Evolutionary conservation across 2,888 invertebrate species (phyloP), one percentile per base, ranked within the genome.

Genomic region (Smittia aterrima): DNA sequence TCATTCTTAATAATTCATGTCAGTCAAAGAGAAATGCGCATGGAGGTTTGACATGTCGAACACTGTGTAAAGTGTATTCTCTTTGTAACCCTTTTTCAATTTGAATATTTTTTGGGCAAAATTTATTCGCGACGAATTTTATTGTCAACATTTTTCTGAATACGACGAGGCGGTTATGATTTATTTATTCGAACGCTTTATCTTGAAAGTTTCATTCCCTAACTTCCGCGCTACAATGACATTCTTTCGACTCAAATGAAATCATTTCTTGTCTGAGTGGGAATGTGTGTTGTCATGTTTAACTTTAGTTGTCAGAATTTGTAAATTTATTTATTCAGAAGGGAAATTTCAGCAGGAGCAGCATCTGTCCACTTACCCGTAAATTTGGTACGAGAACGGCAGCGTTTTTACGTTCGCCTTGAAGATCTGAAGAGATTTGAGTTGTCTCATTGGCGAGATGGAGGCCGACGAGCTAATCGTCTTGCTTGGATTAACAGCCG

Each of bases 341-440:
- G 47, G 32, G 16, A 47, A 47, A 47, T 47, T 47, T 11, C 47
- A 47, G 3, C 16, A 47, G 32, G 4, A 47, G 3, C 16, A n/a
- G 47, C 47, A 47, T 2, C 47, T 47, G 58, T 22, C 58, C 68
- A 81, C 82, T 82, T 77, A 83, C 83, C 83, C 83, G 75, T 83
- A 82, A 77, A 83, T 81, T 78, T 81, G 80, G 77, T 82, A 79
- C 79, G 81, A 82, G 77, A 83, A 83, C 75, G 83, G 83, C 77
- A 83, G 78, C 75, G 80, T 80, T 80, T 81, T 83, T 76, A 83
- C 81, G 9, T 82, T 80, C 74, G 81, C 81, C 80, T 82, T 83
- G 77, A 82, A 82, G 76, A 82, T 82, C 77, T 82, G 81, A 78
- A 83, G 77, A 67, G 83, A 83, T 77, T 81, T 81, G 62, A 83